Conservation (phyloP, 2,113 vertebrate genomes). For the Phaethornis superciliosus region DNA sequence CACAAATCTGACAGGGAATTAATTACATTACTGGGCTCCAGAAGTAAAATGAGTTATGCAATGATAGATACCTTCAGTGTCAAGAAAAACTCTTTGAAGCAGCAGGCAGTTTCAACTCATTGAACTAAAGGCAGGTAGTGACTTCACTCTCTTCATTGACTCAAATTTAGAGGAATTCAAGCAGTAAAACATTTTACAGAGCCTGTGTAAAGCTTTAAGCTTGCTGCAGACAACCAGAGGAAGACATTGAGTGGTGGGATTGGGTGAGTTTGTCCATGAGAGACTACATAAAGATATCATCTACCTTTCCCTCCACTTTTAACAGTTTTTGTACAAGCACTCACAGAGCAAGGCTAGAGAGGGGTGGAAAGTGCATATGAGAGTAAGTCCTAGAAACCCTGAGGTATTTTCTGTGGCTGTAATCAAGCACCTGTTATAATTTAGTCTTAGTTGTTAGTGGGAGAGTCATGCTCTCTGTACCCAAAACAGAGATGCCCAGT, state of each 20-base stretch:
- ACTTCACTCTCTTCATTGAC: not conserved
- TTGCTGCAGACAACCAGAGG: not conserved
- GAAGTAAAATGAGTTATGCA: not conserved
- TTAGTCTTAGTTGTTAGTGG: not conserved
- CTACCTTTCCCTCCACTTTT: not conserved
- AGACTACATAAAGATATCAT: not conserved
- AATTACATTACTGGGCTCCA: not conserved
- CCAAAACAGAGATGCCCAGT: not conserved
- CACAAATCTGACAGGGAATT: not conserved
- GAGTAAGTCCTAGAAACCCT: not conserved
- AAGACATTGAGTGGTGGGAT: not conserved
- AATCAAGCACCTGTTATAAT: not conserved
- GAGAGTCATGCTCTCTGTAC: not conserved
- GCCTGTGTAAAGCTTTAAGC: not conserved
- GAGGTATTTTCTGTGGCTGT: not conserved
- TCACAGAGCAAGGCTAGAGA: not conserved
- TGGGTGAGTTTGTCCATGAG: not conserved
- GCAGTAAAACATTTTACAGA: not conserved
- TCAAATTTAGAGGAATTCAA: not conserved
- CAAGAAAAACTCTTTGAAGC: not conserved
- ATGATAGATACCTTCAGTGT: not conserved
- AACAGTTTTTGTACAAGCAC: not conserved
- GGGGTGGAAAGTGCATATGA: not conserved
- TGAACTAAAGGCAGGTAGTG: not conserved
- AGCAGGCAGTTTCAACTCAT: not conserved